A percentile compares a stretch with the other conserved stretches of the same genome.
Conservation (phyloP, 2,888 invertebrate species). For the Podabrus alpinus region DNA sequence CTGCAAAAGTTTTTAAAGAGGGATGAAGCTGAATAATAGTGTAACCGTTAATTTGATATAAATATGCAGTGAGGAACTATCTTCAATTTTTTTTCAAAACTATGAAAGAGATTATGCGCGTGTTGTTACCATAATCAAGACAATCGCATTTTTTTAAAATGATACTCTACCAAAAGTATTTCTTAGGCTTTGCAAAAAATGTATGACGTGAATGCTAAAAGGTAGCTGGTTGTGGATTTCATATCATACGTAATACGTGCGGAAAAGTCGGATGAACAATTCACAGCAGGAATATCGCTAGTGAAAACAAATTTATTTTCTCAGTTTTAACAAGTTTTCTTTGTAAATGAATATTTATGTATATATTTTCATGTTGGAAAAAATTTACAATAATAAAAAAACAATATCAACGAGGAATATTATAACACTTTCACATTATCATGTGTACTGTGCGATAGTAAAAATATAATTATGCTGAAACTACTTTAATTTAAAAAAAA, state of each 20-base stretch:
- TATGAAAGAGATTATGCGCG: neutral
- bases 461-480: too few relatives aligned
- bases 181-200: neutral
- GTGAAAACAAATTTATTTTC: neutral
- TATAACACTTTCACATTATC: too few relatives aligned
- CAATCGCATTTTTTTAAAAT: neutral
- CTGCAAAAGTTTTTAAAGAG: neutral
- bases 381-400: too few relatives aligned
- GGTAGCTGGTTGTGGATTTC: neutral
- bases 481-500: too few relatives aligned
- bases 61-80: too few relatives aligned
- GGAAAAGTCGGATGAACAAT: neutral
- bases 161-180: neutral
- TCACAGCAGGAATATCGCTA: neutral
- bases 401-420: too few relatives aligned
- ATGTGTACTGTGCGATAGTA: too few relatives aligned
- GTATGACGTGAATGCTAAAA: neutral
- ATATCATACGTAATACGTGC: neutral
- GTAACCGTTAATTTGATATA: too few relatives aligned
- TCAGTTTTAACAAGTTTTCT: neutral
- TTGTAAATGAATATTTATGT: neutral
- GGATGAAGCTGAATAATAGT: neutral
- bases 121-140: neutral
- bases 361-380: neutral
- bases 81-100: neutral